Conservation (phyloP, 1,140 invertebrate genomes). For the Drosophila yakuba region DNA sequence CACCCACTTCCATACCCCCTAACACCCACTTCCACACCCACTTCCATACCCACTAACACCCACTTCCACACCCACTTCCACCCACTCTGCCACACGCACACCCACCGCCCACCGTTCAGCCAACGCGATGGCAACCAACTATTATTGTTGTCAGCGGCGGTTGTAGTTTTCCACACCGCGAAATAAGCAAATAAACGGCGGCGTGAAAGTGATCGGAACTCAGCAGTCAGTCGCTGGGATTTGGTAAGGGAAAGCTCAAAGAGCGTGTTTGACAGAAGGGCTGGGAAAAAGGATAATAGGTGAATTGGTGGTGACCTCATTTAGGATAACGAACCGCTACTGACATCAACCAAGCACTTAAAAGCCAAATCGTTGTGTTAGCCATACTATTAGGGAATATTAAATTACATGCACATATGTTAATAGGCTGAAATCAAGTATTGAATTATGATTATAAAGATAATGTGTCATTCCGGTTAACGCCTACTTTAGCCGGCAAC, state of each 20-base stretch:
- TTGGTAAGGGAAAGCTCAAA: not conserved
- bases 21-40: not conserved
- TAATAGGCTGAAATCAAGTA: too few species aligned
- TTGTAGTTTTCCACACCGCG: constrained; percentile 42
- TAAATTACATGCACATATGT: too few species aligned
- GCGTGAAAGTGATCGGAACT: constrained; percentile 14
- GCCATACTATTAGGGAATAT: too few species aligned
- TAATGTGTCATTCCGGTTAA: too few species aligned
- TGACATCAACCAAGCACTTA: too few species aligned
- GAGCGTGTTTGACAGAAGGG: constrained; percentile 10
- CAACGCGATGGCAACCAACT: constrained; percentile 17
- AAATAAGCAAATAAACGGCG: constrained; percentile 51
- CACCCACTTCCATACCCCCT: not conserved
- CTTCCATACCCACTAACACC: not conserved
- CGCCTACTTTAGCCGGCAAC: too few species aligned
- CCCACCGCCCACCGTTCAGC: not conserved
- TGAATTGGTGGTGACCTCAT: constrained; percentile 1
- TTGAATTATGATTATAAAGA: too few species aligned
- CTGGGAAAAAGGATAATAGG: not conserved
- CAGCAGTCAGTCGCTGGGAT: constrained; percentile 11
- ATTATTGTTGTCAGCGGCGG: constrained; percentile 38
- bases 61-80: not conserved
- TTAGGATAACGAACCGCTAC: too few species aligned
- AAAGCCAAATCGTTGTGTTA: too few species aligned
- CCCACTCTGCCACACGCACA: not conserved